A percentile compares a stretch with the other conserved stretches of the same genome.
phyloP scores from a whole-genome alignment of 2,888 invertebrate species.

The Polydrusus cervinus region DNA sequence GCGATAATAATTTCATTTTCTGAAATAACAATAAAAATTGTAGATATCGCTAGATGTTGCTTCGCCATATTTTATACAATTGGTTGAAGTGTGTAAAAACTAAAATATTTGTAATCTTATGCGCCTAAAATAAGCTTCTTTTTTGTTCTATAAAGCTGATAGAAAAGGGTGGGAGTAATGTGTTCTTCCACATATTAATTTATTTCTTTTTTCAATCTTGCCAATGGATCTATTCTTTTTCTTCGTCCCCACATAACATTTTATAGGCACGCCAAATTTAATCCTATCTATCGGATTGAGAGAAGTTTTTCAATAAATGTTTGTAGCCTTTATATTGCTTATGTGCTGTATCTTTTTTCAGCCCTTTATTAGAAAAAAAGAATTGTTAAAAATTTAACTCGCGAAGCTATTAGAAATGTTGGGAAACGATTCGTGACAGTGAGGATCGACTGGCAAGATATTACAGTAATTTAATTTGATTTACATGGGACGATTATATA shows the following conservation, averaged over 20 bases:
- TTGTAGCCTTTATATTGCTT: background rate
- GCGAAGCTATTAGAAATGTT: background rate
- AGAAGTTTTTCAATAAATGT: slow-evolving; percentile 2
- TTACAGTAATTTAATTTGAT: no score
- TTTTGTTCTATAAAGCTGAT: no score
- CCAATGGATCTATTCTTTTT: background rate
- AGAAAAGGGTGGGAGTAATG: background rate
- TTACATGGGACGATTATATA: no score
- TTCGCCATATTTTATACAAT: no score
- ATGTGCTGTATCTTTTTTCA: background rate
- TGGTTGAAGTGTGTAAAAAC: no score
- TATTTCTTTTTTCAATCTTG: slow-evolving; percentile 9
- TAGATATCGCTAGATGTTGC: no score
- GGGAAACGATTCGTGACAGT: no score
- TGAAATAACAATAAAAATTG: no score
- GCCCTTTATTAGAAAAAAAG: background rate
- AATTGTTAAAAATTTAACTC: background rate
- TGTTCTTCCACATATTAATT: background rate
- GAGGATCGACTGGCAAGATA: no score
- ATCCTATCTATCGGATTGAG: background rate
- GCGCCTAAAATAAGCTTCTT: no score
- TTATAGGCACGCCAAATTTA: background rate
- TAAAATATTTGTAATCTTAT: no score
- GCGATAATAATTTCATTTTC: no score
- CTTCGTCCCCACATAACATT: background rate